These are phyloP conservation scores for Garrulus glandarius DNA, from an alignment of 2,797 vertebrate genomes.

Conservation along the genomic window DNA sequence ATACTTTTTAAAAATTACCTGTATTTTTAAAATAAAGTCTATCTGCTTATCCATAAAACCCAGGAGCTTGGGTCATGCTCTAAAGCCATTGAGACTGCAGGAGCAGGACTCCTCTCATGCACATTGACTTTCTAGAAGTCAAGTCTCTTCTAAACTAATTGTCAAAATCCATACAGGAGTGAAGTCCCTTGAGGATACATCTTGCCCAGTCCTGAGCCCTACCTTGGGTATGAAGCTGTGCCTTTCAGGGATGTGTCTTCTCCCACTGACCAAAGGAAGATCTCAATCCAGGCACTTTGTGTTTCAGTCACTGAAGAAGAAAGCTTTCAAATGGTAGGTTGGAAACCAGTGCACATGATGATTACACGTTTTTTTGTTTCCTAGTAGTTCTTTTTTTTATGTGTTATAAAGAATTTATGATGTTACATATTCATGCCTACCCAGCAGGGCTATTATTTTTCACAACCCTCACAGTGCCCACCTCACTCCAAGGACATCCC, in stretches of 20 bases:
- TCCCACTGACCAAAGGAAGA: background rate
- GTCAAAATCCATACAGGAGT: background rate
- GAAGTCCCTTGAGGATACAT: background rate
- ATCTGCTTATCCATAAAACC: background rate
- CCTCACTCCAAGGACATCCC: background rate
- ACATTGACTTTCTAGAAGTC: background rate
- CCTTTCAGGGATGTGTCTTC: background rate
- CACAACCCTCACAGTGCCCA: background rate
- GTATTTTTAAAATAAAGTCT: background rate
- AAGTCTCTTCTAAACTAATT: background rate
- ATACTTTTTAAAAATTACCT: background rate
- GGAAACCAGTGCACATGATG: background rate
- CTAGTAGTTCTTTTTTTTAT: background rate
- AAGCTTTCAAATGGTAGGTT: background rate
- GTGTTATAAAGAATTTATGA: background rate
- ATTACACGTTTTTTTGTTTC: background rate
- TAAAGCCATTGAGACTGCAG: background rate
- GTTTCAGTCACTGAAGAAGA: background rate
- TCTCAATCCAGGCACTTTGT: background rate
- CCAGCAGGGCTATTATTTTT: background rate
- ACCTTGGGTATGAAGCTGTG: background rate
- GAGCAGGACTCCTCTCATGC: rapidly evolving
- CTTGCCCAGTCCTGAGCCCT: background rate
- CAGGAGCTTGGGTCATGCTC: background rate
- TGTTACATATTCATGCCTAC: background rate